Percentiles rank a stretch among this genome's conserved stretches.
Conservation (phyloP, 1,140 invertebrate species). For the Odontomachus brunneus region DNA sequence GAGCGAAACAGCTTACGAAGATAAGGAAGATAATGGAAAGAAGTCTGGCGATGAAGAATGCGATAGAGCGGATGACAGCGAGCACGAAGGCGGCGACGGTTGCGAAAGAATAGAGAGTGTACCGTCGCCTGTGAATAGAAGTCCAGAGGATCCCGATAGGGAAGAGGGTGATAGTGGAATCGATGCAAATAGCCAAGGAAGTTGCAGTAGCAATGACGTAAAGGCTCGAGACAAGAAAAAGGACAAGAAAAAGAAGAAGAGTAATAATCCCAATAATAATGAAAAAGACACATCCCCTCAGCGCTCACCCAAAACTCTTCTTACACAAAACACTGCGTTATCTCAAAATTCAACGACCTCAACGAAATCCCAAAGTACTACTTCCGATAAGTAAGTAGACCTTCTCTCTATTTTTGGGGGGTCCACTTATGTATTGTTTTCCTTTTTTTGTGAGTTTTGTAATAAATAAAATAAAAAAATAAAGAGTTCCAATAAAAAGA, state of each 20-base stretch:
- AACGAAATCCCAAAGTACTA: constrained; percentile 74
- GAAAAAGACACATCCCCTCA: constrained; percentile 81
- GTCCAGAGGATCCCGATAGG: constrained; percentile 86
- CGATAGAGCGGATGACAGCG: constrained; percentile 87
- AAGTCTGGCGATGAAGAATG: constrained; percentile 86
- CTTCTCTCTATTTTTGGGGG: background rate
- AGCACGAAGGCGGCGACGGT: constrained; percentile 82
- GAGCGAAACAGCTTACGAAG: constrained; percentile 89
- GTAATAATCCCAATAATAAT: constrained; percentile 73
- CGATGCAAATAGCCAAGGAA: constrained; percentile 93
- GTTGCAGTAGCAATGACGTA: constrained; percentile 92
- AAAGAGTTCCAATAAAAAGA: too few relatives aligned
- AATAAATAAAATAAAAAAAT: too few relatives aligned
- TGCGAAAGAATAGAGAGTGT: constrained; percentile 80
- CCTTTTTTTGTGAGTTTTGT: too few relatives aligned
- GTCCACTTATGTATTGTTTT: too few relatives aligned
- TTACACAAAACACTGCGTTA: constrained; percentile 62
- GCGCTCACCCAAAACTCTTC: constrained; percentile 74
- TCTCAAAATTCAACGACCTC: constrained; percentile 72
- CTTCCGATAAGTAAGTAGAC: constrained; percentile 79
- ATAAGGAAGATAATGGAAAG: constrained; percentile 88
- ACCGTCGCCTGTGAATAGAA: constrained; percentile 79
- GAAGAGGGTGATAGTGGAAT: constrained; percentile 95
- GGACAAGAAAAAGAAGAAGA: constrained; percentile 93
- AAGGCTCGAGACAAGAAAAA: constrained; percentile 88